These are phyloP conservation scores for Tipula lateralis DNA, from an alignment of 2,888 invertebrate genomes.

Conservation along the genomic window DNA sequence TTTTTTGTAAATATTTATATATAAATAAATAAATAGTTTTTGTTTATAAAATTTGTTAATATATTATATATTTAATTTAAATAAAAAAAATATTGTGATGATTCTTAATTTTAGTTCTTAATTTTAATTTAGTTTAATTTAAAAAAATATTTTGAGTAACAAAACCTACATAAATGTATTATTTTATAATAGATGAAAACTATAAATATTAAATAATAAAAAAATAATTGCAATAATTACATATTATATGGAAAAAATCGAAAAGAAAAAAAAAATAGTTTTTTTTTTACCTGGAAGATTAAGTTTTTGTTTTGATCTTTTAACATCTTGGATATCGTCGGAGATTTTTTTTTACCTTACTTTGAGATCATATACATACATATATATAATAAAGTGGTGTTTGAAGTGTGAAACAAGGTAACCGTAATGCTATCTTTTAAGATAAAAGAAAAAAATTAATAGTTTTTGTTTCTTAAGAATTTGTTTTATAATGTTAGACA, in stretches of 20 bases:
- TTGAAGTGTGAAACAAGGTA: neutral
- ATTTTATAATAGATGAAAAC: constrained; percentile 4
- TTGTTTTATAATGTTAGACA: neutral
- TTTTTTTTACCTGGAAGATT: constrained; percentile 4
- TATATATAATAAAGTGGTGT: neutral
- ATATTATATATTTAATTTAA: neutral
- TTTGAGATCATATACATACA: neutral
- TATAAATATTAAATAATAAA: neutral
- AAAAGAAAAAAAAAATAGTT: neutral
- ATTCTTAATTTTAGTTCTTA: neutral
- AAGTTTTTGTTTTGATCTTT: neutral
- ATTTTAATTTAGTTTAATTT: constrained; percentile 7
- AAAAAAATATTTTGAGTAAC: neutral
- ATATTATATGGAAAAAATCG: neutral
- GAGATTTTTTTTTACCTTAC: neutral
- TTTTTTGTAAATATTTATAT: neutral
- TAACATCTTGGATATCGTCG: neutral
- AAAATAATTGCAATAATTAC: constrained; percentile 16
- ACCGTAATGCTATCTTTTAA: neutral
- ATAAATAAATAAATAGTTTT: neutral
- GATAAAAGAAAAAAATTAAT: neutral
- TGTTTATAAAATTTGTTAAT: neutral
- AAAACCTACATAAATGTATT: neutral
- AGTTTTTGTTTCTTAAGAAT: constrained; percentile 11
- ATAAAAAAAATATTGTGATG: neutral